These are phyloP conservation scores for Aphelenchoides bicaudatus DNA, from an alignment of 2,888 invertebrate species.

Conservation along the genomic window DNA sequence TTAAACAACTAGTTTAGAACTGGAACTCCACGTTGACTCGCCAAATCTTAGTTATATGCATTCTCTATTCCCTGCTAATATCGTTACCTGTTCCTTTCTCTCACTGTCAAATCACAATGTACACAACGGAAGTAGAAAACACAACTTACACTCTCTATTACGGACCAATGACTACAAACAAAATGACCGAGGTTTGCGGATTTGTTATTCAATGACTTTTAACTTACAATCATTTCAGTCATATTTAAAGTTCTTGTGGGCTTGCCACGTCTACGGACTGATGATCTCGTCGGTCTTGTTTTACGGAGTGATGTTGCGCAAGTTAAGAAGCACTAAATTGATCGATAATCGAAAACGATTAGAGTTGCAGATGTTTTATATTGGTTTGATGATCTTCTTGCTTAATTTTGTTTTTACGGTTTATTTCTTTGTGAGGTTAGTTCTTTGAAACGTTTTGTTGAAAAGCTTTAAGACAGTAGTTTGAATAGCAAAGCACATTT, in stretches of 20 bases:
- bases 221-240: neutral
- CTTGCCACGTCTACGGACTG: constrained; percentile 6
- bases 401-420: constrained; percentile 11
- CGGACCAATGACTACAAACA: constrained; percentile 10
- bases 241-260: constrained; percentile 4
- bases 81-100: neutral
- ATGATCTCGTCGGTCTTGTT: neutral
- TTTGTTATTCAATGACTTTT: neutral
- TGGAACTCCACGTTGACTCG: too few relatives aligned
- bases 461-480: too few relatives aligned
- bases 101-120: neutral
- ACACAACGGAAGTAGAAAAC: neutral
- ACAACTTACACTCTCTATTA: neutral
- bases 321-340: neutral
- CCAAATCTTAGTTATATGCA: too few relatives aligned
- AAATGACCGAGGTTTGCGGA: neutral
- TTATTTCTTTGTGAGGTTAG: constrained; percentile 12
- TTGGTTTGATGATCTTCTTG: neutral
- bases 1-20: too few relatives aligned
- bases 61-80: too few relatives aligned
- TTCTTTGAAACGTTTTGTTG: too few relatives aligned
- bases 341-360: neutral
- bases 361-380: constrained; percentile 5
- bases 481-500: too few relatives aligned
- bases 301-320: constrained; percentile 1